phyloP scores from a whole-genome alignment of 2,113 vertebrate genomes.

The Hydropotes inermis region DNA sequence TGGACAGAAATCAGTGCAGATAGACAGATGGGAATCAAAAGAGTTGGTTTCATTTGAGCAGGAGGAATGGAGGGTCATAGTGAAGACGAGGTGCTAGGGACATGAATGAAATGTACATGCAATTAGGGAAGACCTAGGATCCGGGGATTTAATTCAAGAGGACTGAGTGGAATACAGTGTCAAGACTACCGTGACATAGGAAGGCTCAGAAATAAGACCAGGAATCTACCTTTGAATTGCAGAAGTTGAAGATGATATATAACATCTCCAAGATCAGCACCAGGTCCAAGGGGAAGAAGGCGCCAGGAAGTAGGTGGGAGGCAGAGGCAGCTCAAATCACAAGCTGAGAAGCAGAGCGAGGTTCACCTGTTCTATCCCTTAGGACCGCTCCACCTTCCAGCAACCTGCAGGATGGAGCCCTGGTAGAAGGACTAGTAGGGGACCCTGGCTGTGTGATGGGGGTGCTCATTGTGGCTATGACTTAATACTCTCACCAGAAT shows the following conservation, averaged over 20 bases:
- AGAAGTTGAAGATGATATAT: background rate
- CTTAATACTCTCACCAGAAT: background rate
- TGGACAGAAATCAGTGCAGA: background rate
- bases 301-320: background rate
- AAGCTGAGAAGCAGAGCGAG: background rate
- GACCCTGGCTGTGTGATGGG: background rate
- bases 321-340: background rate
- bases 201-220: background rate
- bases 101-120: background rate
- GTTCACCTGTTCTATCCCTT: background rate
- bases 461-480: background rate
- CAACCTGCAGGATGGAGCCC: background rate
- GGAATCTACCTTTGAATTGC: background rate
- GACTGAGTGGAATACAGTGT: background rate
- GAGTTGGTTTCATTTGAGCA: background rate
- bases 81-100: background rate
- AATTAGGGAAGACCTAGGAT: background rate
- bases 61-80: background rate
- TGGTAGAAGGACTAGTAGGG: background rate
- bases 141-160: background rate
- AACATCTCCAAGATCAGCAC: background rate
- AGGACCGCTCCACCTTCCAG: background rate
- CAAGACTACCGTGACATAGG: background rate
- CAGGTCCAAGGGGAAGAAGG: background rate
- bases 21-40: background rate